Evolutionary conservation across 2,797 vertebrate species (phyloP).

Genomic region (Iguana delicatissima): DNA sequence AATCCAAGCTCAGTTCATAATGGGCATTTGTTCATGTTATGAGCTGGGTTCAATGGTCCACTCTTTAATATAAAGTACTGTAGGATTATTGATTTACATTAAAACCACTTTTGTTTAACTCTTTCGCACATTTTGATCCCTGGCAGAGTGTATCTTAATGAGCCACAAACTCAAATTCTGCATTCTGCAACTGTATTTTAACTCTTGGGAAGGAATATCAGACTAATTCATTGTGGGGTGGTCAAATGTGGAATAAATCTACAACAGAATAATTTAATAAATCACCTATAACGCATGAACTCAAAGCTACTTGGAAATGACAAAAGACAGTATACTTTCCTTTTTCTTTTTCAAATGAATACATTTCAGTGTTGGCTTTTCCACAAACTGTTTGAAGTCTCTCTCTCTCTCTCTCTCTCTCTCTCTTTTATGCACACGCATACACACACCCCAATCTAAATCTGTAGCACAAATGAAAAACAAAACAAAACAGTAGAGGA

Average conservation of each 20-base stretch:
- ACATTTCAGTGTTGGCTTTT: neutral
- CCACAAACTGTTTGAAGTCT: neutral
- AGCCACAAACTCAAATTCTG: neutral
- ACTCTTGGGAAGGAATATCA: neutral
- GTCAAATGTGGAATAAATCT: neutral
- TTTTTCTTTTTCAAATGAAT: neutral
- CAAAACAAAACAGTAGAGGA: neutral
- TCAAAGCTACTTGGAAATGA: neutral
- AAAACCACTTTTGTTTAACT: neutral
- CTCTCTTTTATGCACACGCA: neutral
- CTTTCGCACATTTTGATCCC: neutral
- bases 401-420: no score
- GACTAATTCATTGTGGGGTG: neutral
- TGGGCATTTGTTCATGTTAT: neutral
- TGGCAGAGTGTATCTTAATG: neutral
- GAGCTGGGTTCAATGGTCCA: neutral
- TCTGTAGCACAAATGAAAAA: neutral
- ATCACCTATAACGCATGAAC: neutral
- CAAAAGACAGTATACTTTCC: neutral
- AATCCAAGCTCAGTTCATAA: neutral
- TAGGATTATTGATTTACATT: neutral
- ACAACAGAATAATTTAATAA: neutral
- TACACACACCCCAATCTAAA: neutral
- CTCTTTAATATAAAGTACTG: neutral
- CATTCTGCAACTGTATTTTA: neutral